Conservation (phyloP, 1,140 invertebrate species). For the Lanistes nyassanus region DNA sequence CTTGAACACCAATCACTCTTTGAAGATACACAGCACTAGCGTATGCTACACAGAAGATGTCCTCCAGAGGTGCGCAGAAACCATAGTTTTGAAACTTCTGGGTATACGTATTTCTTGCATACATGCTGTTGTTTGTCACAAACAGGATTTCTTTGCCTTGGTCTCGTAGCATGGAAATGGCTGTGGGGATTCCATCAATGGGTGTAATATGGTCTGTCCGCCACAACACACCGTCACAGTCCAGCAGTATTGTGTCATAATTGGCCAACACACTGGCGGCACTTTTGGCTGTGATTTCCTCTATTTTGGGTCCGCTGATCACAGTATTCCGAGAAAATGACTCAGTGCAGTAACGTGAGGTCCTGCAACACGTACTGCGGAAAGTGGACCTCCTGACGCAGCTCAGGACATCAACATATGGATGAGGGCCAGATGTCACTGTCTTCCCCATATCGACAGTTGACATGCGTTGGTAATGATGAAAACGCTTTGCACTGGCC, state of each 20-base stretch:
- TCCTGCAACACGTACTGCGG: background rate
- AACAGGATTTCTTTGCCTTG: constrained; percentile 49
- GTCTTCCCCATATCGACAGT: too few species aligned
- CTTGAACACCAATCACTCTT: constrained; percentile 36
- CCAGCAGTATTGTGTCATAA: constrained; percentile 54
- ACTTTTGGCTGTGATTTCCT: constrained; percentile 7
- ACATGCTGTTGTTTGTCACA: constrained; percentile 60
- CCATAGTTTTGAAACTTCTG: constrained; percentile 45
- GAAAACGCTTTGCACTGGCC: too few species aligned
- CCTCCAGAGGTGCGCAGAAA: constrained; percentile 40
- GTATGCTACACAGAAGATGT: constrained; percentile 52
- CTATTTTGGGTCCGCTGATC: background rate
- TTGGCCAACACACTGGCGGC: constrained; percentile 32
- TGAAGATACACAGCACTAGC: constrained; percentile 49
- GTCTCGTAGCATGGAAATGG: constrained; percentile 37
- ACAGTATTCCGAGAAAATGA: background rate
- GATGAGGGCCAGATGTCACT: too few species aligned
- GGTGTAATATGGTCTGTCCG: constrained; percentile 47
- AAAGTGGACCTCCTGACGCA: too few species aligned
- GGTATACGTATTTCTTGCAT: constrained; percentile 25
- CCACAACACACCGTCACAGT: constrained; percentile 59
- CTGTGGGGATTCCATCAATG: constrained; percentile 36
- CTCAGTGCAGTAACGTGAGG: background rate
- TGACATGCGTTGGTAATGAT: too few species aligned
- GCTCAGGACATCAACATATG: too few species aligned